A percentile compares a stretch with the other conserved stretches of the same genome.
Conservation (phyloP, 2,888 invertebrate species). For the Philonicus albiceps region DNA sequence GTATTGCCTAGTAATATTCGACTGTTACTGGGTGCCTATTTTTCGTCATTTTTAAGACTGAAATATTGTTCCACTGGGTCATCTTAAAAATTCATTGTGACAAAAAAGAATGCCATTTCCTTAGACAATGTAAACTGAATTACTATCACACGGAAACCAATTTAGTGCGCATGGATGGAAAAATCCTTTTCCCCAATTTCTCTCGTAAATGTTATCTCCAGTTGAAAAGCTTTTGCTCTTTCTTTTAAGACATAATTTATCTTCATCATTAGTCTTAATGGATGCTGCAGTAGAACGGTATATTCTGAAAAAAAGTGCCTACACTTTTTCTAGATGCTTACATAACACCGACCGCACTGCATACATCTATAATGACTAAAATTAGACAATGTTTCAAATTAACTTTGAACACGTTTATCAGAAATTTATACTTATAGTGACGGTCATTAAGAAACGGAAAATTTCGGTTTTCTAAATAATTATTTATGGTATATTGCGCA, state of each 20-base stretch:
- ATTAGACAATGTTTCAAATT: background rate
- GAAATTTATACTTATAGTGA: background rate
- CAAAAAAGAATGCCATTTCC: background rate
- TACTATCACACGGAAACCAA: background rate
- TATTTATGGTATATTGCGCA: background rate
- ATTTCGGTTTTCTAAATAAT: background rate
- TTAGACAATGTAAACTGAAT: background rate
- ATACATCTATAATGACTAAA: background rate
- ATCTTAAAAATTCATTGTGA: background rate
- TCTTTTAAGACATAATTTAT: background rate
- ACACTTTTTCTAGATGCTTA: background rate
- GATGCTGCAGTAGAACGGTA: background rate
- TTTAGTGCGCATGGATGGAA: background rate
- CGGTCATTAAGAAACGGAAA: background rate
- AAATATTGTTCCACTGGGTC: background rate
- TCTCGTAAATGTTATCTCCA: background rate
- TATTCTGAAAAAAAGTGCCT: background rate
- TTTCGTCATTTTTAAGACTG: background rate
- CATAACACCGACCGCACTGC: background rate
- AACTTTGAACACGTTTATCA: background rate
- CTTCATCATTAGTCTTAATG: background rate
- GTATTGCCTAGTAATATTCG: background rate
- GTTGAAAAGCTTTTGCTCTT: background rate
- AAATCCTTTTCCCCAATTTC: background rate
- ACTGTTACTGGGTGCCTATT: background rate